Percentiles rank a stretch among this genome's conserved stretches.
phyloP scores from a whole-genome alignment of 2,797 vertebrate species.

The Microtus californicus region DNA sequence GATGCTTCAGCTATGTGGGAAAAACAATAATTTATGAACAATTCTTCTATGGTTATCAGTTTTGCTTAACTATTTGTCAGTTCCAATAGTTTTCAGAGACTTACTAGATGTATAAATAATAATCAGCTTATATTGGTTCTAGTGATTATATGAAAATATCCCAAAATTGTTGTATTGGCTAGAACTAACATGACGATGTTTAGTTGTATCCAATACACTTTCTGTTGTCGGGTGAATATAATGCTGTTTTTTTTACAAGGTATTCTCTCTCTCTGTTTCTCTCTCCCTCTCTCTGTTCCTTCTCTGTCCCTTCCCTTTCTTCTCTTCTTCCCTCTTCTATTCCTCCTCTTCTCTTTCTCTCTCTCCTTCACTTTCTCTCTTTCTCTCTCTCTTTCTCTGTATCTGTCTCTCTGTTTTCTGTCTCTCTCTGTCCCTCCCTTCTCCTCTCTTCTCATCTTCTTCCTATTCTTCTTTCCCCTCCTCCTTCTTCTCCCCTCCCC shows the following conservation, averaged over 20 bases:
- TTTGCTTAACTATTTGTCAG: background rate
- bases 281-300: too few species aligned
- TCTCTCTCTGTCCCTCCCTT: too few species aligned
- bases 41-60: background rate
- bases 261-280: too few species aligned
- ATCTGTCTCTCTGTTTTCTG: too few species aligned
- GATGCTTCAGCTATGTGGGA: background rate
- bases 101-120: constrained; percentile 18
- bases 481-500: background rate
- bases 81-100: background rate
- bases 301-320: background rate
- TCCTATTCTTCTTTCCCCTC: background rate
- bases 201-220: background rate
- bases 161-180: background rate
- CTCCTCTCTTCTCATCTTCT: too few species aligned
- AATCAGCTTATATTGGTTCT: background rate
- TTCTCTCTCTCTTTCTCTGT: too few species aligned
- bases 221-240: background rate
- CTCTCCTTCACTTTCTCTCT: too few species aligned
- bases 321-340: too few species aligned
- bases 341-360: background rate
- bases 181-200: background rate
- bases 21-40: background rate
- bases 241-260: background rate
- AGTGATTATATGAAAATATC: constrained; percentile 3